Evolutionary conservation across 1,140 invertebrate genomes (phyloP).

Genomic region (Nebria ingens): DNA sequence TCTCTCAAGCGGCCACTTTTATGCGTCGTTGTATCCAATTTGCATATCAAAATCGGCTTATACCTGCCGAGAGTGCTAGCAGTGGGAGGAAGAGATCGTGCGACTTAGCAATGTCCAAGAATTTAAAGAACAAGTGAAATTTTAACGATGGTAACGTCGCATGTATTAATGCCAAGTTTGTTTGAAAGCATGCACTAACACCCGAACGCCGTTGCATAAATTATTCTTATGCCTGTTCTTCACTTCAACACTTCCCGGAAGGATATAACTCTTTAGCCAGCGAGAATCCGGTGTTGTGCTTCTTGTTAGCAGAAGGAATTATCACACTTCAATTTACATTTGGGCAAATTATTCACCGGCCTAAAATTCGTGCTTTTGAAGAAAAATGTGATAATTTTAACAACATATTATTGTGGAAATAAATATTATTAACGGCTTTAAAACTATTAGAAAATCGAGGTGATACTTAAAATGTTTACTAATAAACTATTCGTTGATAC

Average conservation of each 20-base stretch:
- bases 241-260: background rate
- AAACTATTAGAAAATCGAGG: too few relatives aligned
- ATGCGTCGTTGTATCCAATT: slow-evolving; percentile 1
- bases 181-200: slow-evolving; percentile 4
- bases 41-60: slow-evolving; percentile 5
- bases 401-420: too few relatives aligned
- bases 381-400: too few relatives aligned
- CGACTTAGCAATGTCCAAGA: slow-evolving; percentile 4
- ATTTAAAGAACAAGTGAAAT: slow-evolving; percentile 7
- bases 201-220: background rate
- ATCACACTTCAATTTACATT: too few relatives aligned
- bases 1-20: background rate
- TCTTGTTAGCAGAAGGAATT: background rate
- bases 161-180: slow-evolving; percentile 8
- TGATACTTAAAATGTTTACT: too few relatives aligned
- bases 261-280: background rate
- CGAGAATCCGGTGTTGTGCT: background rate
- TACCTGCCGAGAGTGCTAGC: too few relatives aligned
- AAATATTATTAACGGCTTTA: too few relatives aligned
- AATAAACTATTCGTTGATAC: too few relatives aligned
- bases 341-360: too few relatives aligned
- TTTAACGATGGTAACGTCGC: background rate
- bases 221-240: background rate
- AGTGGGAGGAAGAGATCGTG: background rate
- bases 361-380: too few relatives aligned